Conservation (phyloP, 1,140 invertebrate genomes). For the Lordiphosa collinella region DNA sequence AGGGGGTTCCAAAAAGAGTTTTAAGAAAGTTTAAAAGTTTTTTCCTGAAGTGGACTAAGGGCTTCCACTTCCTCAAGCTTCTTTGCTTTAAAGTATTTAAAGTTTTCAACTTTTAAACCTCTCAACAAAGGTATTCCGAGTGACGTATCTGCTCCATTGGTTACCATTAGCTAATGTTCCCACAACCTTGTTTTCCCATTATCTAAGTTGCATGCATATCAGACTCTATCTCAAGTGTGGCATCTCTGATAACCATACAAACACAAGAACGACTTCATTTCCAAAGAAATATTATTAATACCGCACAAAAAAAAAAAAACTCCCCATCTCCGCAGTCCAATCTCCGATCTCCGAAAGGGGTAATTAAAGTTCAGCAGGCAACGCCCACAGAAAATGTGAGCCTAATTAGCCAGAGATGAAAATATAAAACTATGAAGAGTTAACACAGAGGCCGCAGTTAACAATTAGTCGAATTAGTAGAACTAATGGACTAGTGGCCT, state of each 20-base stretch:
- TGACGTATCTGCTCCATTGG: too few species aligned
- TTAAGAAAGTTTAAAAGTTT: too few species aligned
- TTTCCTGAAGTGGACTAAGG: too few species aligned
- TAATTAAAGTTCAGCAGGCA: slow-evolving; percentile 60
- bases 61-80: too few species aligned
- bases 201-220: slow-evolving; percentile 6
- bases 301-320: slow-evolving; percentile 3
- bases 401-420: slow-evolving; percentile 54
- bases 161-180: slow-evolving; percentile 43
- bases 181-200: slow-evolving; percentile 18
- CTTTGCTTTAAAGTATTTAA: too few species aligned
- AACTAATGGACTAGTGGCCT: slow-evolving; percentile 23
- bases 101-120: too few species aligned
- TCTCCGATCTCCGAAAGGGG: slow-evolving; percentile 22
- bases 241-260: slow-evolving; percentile 46
- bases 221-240: slow-evolving; percentile 33
- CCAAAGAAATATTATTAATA: slow-evolving; percentile 22
- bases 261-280: slow-evolving; percentile 34
- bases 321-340: slow-evolving; percentile 9
- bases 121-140: too few species aligned
- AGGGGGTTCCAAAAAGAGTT: too few species aligned
- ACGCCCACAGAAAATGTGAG: slow-evolving; percentile 52
- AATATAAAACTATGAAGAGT: slow-evolving; percentile 20
- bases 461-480: slow-evolving; percentile 45
- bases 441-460: slow-evolving; percentile 16